These are phyloP conservation scores for Poecile atricapillus DNA, from an alignment of 2,113 vertebrate genomes.

Conservation along the genomic window DNA sequence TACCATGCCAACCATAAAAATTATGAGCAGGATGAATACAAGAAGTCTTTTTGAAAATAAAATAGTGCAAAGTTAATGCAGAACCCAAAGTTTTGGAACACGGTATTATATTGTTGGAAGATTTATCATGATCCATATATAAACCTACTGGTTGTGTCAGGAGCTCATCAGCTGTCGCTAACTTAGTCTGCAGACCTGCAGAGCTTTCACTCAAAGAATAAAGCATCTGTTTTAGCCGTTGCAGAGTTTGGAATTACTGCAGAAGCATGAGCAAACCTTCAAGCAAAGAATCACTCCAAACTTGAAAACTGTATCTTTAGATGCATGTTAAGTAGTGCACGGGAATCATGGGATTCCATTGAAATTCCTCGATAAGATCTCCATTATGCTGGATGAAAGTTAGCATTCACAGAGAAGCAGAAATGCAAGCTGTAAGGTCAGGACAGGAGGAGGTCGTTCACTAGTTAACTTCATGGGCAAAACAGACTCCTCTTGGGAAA, in stretches of 20 bases:
- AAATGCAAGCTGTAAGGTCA: not conserved
- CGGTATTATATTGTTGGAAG: not conserved
- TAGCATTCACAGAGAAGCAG: not conserved
- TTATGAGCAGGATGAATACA: constrained; percentile 48
- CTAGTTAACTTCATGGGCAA: not conserved
- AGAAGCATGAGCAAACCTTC: not conserved
- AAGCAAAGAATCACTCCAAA: not conserved
- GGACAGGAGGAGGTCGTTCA: not conserved
- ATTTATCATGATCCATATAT: constrained; percentile 13
- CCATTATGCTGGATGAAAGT: not conserved
- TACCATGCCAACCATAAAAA: constrained; percentile 61
- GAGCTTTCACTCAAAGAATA: not conserved
- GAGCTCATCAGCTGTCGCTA: not conserved
- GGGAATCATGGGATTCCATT: not conserved
- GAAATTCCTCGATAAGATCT: not conserved
- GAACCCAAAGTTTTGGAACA: constrained; percentile 24
- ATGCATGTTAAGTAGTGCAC: not conserved
- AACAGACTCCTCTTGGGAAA: not conserved
- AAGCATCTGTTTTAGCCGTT: not conserved
- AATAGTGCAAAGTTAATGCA: constrained; percentile 30
- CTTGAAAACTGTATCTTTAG: not conserved
- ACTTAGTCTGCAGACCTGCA: not conserved
- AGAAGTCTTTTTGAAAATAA: constrained; percentile 43
- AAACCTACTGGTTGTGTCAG: not conserved
- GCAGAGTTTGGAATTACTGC: not conserved